These are phyloP conservation scores for Rhynchotus rufescens DNA, from an alignment of 2,797 vertebrate species.

Conservation along the genomic window DNA sequence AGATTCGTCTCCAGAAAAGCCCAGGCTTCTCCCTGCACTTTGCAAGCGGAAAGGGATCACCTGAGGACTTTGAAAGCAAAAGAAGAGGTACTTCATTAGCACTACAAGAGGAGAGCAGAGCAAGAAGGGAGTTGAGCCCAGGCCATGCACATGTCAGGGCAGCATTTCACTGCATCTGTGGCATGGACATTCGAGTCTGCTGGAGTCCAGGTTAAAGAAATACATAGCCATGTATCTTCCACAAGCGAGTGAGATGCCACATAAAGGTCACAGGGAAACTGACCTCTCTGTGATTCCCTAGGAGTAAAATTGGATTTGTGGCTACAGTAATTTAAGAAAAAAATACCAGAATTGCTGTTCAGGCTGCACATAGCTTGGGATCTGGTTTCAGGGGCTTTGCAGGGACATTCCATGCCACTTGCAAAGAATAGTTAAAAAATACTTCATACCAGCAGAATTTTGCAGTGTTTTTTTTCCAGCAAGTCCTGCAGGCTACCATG, in stretches of 20 bases:
- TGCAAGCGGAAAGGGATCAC: slow-evolving; percentile 36
- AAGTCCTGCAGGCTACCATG: neutral
- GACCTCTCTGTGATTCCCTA: neutral
- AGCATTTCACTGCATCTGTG: neutral
- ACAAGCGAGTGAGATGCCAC: neutral
- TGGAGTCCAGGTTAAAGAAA: slow-evolving; percentile 9
- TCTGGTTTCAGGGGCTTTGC: slow-evolving; percentile 5
- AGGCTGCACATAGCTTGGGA: neutral
- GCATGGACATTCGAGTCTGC: rapidly evolving
- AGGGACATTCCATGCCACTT: neutral
- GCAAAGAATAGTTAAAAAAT: slow-evolving; percentile 23
- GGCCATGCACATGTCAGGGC: neutral
- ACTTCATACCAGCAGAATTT: slow-evolving; percentile 2
- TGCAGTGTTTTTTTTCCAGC: neutral
- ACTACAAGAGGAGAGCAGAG: slow-evolving; percentile 3
- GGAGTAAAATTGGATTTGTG: slow-evolving; percentile 12
- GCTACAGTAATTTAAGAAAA: neutral
- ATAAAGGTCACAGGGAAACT: slow-evolving; percentile 6
- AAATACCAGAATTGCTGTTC: neutral
- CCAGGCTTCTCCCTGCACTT: neutral
- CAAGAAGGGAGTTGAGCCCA: slow-evolving; percentile 12
- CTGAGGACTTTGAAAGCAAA: slow-evolving; percentile 43
- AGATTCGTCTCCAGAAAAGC: slow-evolving; percentile 8
- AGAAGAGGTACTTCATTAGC: slow-evolving; percentile 53
- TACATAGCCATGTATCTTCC: neutral